Evolutionary conservation across 2,797 vertebrate genomes (phyloP).

Genomic region (Sebastes trivittatus): DNA sequence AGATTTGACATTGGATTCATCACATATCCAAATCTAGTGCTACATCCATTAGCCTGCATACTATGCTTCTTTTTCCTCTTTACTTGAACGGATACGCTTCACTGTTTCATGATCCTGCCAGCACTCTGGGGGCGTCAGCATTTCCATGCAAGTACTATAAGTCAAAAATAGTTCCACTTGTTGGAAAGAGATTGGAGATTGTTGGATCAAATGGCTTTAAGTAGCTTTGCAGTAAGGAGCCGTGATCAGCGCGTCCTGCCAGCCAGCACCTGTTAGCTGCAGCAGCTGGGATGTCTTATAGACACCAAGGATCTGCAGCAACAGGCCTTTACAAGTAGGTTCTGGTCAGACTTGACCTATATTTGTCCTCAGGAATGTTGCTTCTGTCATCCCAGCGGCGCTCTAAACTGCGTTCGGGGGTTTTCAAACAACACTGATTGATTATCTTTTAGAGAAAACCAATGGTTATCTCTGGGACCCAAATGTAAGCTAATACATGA

Average conservation of each 20-base stretch:
- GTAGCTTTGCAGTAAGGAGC: background rate
- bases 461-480: background rate
- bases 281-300: conserved; percentile 19
- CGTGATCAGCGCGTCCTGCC: background rate
- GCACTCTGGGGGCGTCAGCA: background rate
- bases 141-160: background rate
- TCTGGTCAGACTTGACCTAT: background rate
- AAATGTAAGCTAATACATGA: background rate
- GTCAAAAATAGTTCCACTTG: background rate
- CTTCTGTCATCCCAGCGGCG: background rate
- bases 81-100: background rate
- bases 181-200: background rate
- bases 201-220: background rate
- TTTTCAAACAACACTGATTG: background rate
- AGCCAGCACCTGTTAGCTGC: conserved; percentile 29
- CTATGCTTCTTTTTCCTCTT: background rate
- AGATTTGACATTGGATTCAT: background rate
- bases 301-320: background rate
- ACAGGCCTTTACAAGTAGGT: background rate
- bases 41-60: background rate
- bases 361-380: background rate
- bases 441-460: background rate
- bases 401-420: background rate
- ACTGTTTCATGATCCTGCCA: background rate
- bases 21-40: background rate